phyloP scores from a whole-genome alignment of 2,113 vertebrate species.

The Macquaria ambigua region DNA sequence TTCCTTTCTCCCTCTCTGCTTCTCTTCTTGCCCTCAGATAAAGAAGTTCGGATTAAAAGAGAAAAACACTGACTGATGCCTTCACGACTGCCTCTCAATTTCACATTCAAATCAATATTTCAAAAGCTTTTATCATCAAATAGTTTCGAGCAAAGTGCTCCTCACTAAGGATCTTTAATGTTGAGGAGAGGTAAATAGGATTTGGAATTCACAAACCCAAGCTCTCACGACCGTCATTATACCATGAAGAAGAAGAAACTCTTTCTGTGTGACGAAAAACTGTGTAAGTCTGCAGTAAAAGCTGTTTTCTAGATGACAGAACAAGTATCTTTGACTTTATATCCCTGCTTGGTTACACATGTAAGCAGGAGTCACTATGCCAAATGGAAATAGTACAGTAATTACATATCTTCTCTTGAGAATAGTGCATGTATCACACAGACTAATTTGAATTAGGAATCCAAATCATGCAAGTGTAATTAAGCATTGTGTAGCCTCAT shows the following conservation, averaged over 20 bases:
- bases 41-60: slow-evolving; percentile 68
- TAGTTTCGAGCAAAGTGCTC: slow-evolving; percentile 63
- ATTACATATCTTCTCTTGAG: slow-evolving; percentile 75
- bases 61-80: slow-evolving; percentile 67
- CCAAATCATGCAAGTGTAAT: slow-evolving; percentile 77
- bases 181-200: slow-evolving; percentile 72
- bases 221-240: slow-evolving; percentile 65
- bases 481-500: slow-evolving; percentile 76
- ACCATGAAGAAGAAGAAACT: slow-evolving; percentile 49
- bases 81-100: slow-evolving; percentile 64
- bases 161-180: slow-evolving; percentile 63
- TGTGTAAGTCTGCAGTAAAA: slow-evolving; percentile 41
- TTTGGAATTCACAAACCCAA: slow-evolving; percentile 65
- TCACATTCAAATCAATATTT: slow-evolving; percentile 80
- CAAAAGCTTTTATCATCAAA: slow-evolving; percentile 78
- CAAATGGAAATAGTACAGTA: slow-evolving; percentile 72
- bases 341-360: slow-evolving; percentile 46
- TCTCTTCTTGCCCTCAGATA: slow-evolving; percentile 38
- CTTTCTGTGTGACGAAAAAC: slow-evolving; percentile 41
- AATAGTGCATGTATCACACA: slow-evolving; percentile 70
- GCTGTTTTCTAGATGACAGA: slow-evolving; percentile 36
- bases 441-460: slow-evolving; percentile 73
- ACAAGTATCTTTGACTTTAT: slow-evolving; percentile 61
- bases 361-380: slow-evolving; percentile 52
- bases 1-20: not conserved